Evolutionary conservation across 2,888 invertebrate species (phyloP), one percentile per base, ranked within the genome.

Genomic region (Cerastis rubricosa): DNA sequence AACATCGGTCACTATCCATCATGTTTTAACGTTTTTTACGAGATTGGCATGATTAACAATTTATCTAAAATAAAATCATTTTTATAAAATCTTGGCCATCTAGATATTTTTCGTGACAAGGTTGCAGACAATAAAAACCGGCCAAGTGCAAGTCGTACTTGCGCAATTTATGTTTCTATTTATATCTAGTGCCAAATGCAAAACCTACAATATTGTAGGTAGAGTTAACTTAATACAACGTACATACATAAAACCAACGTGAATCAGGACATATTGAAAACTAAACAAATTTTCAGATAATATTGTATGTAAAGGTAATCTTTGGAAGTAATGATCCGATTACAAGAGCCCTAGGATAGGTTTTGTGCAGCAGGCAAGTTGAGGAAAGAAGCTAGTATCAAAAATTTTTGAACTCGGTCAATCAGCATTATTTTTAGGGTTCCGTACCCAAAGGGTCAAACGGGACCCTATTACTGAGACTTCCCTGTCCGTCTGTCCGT

Each of bases 21-120:
- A 86, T 67, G 25, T 40, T 74, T 63, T 40, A 68, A 22, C 49
- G 40, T 49, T 72, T 76, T 80, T 72, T 59, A 63, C 22, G 47
- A 61, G 54, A 64, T 73, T 71, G 29, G 49, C 73, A 70, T 57
- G 45, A 76, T 74, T 74, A 71, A 75, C 19, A 76, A 80, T 80
- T 86, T 87, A 85, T 76, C 73, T 82, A 84, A 84, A 87, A 75
- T 86, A 79, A 84, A 78, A 76, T 80, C 78, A 88, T 86, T 77
- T 78, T 86, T 88, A 72, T 75, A 74, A 87, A 78, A 71, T 73
- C 87, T 81, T 88, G 77, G 71, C 87, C 88, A 86, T 71, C 87
- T 86, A 78, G 87, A 87, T 49, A 43, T 57, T 63, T 74, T 75
- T 68, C 19, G 29, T 74, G 85, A 78, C 86, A 81, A 80, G 65